phyloP scores from a whole-genome alignment of 2,113 vertebrate genomes.

The Struthidea cinerea region DNA sequence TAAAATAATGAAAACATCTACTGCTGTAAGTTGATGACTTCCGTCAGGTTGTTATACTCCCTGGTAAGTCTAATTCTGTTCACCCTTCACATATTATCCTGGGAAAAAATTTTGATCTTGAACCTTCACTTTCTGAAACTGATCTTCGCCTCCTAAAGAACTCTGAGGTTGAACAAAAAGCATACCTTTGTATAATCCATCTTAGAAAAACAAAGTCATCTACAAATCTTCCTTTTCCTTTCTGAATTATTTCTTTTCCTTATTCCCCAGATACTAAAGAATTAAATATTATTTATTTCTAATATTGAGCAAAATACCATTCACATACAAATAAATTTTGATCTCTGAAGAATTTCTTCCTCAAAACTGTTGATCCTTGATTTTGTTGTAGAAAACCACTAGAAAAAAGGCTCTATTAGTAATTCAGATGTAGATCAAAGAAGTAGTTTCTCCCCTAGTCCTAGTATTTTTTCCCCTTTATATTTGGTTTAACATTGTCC shows the following conservation, averaged over 20 bases:
- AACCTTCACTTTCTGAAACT: background rate
- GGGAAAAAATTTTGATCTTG: background rate
- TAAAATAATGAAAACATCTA: background rate
- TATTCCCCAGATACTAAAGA: background rate
- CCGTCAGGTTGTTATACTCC: background rate
- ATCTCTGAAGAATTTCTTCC: background rate
- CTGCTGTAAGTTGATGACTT: background rate
- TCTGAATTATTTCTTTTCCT: background rate
- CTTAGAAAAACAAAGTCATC: background rate
- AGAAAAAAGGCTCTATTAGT: background rate
- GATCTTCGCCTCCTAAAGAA: background rate
- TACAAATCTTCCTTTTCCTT: background rate
- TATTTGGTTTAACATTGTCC: background rate
- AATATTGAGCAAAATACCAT: background rate
- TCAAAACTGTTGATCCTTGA: background rate
- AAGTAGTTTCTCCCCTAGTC: background rate
- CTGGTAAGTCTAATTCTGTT: background rate
- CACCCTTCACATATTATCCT: background rate
- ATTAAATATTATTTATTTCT: background rate
- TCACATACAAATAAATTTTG: background rate
- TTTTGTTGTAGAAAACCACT: background rate
- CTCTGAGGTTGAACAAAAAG: background rate
- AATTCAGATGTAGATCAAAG: background rate
- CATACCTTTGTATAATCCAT: accelerated
- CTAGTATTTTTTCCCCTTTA: background rate